Percentiles rank a stretch among this genome's conserved stretches.
phyloP scores from a whole-genome alignment of 2,113 vertebrate genomes.

The Rhinoptilus africanus region DNA sequence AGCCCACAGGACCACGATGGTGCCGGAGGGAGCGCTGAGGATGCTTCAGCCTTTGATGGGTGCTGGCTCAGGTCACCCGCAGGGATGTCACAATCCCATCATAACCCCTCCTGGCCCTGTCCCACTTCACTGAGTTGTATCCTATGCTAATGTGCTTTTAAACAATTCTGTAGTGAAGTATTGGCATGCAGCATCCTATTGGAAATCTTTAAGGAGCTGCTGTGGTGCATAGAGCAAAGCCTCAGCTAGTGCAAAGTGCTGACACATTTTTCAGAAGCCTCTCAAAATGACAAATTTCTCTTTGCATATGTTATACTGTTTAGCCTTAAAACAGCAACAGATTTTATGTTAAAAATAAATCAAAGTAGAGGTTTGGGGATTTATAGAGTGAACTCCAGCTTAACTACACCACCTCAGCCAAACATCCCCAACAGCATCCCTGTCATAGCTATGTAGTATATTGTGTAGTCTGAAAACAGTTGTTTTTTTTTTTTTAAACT shows the following conservation, averaged over 20 bases:
- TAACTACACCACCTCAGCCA: background rate
- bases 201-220: slow-evolving; percentile 19
- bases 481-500: background rate
- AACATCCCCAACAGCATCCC: background rate
- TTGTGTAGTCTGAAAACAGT: background rate
- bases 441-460: background rate
- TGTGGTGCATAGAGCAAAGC: background rate
- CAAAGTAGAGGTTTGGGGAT: background rate
- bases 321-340: slow-evolving; percentile 1
- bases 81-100: background rate
- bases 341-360: slow-evolving; percentile 29
- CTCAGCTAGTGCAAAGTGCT: background rate
- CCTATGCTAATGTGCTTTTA: background rate
- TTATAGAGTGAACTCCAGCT: background rate
- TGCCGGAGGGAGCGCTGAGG: background rate
- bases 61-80: background rate
- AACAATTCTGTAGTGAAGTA: background rate
- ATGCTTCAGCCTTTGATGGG: background rate
- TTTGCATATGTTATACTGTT: background rate
- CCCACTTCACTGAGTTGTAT: background rate
- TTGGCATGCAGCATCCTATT: background rate
- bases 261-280: background rate
- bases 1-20: accelerated
- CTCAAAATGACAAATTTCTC: slow-evolving; percentile 11
- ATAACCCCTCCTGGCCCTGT: background rate